Base-by-base conservation (phyloP, 2,888 invertebrate species). In the Auanema sp. region DNA sequence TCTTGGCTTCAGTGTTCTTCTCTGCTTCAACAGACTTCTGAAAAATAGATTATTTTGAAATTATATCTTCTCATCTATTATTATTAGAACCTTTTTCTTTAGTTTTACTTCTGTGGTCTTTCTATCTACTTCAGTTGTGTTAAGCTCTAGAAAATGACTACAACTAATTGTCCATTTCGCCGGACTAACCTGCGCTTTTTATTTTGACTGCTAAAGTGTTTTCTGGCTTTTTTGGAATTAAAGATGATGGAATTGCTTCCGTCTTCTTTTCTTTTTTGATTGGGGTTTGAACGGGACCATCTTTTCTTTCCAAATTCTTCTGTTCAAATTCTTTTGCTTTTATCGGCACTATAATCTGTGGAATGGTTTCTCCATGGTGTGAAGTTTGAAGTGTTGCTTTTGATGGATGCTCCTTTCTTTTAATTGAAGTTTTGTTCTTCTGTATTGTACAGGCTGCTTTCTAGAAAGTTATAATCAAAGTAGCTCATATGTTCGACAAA, bases 231-330 rank as follows among this genome's bases (percentile, higher is more conserved):
- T 55, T 40, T 66, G n/a, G n/a, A n/a, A n/a, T n/a, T n/a, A n/a
- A n/a, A n/a, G n/a, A n/a, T n/a, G n/a, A n/a, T n/a, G n/a, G n/a
- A n/a, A n/a, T n/a, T n/a, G n/a, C 66, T 50, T 69, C 66, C 47
- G 58, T 44, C 21, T 42, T 60, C 33, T 42, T 64, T 44, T 64
- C 58, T 40, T 60, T 58, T 16, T 11, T 50, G 16, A 50, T 16
- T 50, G 16, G 16, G 10, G 16, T 18, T 18, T 4, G 47, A 6
- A 16, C 21, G 50, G 24, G 16, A 21, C 12, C 43, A 43, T 52
- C 52, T 21, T 14, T 52, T n/a, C 25, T 53, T 25, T 25, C 14
- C 1, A 41, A 47, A 18, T 24, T 41, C 8, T 10, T n/a, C n/a
- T 23, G 6, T 21, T 21, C n/a, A n/a, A n/a, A n/a, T n/a, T n/a